phyloP scores from a whole-genome alignment of 2,888 invertebrate genomes.

The Caenorhabditis auriculariae region DNA sequence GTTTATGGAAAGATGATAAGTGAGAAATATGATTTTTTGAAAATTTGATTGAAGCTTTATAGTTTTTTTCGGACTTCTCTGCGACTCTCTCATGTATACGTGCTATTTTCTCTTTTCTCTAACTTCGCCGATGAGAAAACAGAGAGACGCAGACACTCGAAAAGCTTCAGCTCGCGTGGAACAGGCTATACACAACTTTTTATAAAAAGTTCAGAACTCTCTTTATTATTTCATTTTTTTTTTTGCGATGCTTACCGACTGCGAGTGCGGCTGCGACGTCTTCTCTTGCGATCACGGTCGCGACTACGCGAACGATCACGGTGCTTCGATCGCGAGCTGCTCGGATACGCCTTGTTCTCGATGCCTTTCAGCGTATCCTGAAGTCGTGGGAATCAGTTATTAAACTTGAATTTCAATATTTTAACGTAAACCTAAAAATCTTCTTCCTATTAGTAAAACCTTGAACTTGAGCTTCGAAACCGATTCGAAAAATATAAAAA shows the following conservation, averaged over 20 bases:
- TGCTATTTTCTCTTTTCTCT: not conserved
- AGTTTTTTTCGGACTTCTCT: no score
- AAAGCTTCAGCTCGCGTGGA: no score
- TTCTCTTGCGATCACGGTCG: constrained; percentile 41
- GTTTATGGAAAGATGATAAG: no score
- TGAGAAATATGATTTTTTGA: no score
- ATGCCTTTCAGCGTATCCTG: constrained; percentile 96
- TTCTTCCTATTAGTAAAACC: no score
- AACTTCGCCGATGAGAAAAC: no score
- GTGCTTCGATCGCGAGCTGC: constrained; percentile 8
- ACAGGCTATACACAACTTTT: not conserved
- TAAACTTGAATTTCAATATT: no score
- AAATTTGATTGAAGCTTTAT: no score
- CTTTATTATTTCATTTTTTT: not conserved
- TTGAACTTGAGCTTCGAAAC: no score
- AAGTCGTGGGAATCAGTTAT: constrained; percentile 8
- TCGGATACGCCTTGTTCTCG: constrained; percentile 77
- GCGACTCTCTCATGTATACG: no score
- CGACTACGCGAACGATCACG: constrained; percentile 37
- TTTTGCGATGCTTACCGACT: constrained; percentile 4
- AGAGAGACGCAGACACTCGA: no score
- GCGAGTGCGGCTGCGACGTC: constrained; percentile 35
- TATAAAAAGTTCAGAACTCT: not conserved
- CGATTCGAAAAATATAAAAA: not conserved
- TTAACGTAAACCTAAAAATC: no score